Conservation (phyloP, 30 jellyfish, hydroid and myxozoan species). For the Aurelia coerulea region DNA sequence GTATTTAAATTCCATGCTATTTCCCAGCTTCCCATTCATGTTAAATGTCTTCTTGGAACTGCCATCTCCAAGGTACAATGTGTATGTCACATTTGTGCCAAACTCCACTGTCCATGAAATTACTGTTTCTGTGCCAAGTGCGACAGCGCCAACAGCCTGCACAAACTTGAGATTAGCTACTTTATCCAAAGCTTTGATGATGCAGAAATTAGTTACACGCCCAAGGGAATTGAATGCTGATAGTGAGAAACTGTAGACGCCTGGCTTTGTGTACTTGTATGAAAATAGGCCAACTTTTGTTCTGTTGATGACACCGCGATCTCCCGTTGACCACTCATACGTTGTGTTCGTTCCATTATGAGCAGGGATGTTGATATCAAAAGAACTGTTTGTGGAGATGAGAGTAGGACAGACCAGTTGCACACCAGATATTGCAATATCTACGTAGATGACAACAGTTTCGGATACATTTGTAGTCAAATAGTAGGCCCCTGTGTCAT, state of each 20-base stretch:
- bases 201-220: constrained; percentile 26
- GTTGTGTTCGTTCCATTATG: constrained; percentile 91
- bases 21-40: constrained; percentile 13
- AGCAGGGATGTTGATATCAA: constrained; percentile 35
- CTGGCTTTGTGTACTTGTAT: constrained; percentile 66
- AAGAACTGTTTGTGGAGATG: constrained; percentile 42
- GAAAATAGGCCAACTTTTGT: constrained; percentile 22
- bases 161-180: constrained; percentile 61
- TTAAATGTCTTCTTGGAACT: constrained; percentile 10
- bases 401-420: constrained; percentile 57
- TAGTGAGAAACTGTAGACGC: constrained; percentile 62
- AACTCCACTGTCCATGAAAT: constrained; percentile 72
- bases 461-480: constrained; percentile 57
- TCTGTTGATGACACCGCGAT: constrained; percentile 36
- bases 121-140: constrained; percentile 59
- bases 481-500: constrained; percentile 75
- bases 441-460: constrained; percentile 71
- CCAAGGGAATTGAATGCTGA: constrained; percentile 81
- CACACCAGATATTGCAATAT: constrained; percentile 73
- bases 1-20: constrained; percentile 24
- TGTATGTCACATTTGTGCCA: constrained; percentile 89
- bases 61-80: constrained; percentile 85
- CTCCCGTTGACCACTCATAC: constrained; percentile 81
- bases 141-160: constrained; percentile 54
- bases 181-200: constrained; percentile 56